These are phyloP conservation scores for Colinus virginianus DNA, from an alignment of 2,113 vertebrate genomes.

Conservation along the genomic window DNA sequence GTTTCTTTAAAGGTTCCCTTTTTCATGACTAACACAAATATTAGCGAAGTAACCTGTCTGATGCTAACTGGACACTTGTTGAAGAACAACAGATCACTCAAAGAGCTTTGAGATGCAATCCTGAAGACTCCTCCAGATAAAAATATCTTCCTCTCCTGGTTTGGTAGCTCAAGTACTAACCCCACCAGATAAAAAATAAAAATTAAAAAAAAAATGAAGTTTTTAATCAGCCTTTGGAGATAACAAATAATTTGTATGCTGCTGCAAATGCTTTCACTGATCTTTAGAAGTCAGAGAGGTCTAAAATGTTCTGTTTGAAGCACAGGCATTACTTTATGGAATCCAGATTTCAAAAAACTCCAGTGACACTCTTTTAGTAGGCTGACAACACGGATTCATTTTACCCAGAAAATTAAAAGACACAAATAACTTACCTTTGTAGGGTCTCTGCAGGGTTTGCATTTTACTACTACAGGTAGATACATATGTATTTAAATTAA, in stretches of 20 bases:
- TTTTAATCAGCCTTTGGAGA: background rate
- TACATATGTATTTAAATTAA: background rate
- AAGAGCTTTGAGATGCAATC: background rate
- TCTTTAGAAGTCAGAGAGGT: background rate
- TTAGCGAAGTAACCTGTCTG: background rate
- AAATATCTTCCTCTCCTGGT: background rate
- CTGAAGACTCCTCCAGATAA: background rate
- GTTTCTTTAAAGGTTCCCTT: background rate
- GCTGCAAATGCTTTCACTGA: background rate
- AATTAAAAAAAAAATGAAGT: background rate
- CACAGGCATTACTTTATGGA: background rate
- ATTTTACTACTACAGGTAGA: background rate
- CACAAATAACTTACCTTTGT: conserved; percentile 44
- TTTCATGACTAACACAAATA: background rate
- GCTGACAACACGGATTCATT: conserved; percentile 36
- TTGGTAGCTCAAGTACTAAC: background rate
- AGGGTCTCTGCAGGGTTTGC: background rate
- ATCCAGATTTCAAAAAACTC: background rate
- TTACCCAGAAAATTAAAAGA: background rate
- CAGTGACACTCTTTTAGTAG: background rate
- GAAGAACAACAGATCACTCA: background rate
- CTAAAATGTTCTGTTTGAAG: background rate
- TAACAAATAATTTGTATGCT: background rate
- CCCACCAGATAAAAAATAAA: background rate
- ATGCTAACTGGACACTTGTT: background rate